Evolutionary conservation across 2,888 invertebrate genomes (phyloP).

Genomic region (Oxystoma pomonae): DNA sequence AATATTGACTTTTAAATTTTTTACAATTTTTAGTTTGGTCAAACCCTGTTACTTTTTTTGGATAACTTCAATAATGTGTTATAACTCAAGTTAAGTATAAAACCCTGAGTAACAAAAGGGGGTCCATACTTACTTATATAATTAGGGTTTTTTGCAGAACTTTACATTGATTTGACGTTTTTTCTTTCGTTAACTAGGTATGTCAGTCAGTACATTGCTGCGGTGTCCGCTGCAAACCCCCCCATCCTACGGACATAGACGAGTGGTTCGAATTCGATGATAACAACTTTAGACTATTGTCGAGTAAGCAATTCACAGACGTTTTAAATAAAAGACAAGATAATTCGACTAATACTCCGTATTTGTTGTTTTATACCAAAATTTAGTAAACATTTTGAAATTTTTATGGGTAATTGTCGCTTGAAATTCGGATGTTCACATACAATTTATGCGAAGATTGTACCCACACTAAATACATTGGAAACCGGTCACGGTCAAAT

Average conservation of each 20-base stretch:
- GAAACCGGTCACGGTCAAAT: too few relatives aligned
- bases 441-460: too few relatives aligned
- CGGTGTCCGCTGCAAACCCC: constrained; percentile 51
- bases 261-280: constrained; percentile 86
- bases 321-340: constrained; percentile 69
- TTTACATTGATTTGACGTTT: background rate
- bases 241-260: constrained; percentile 37
- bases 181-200: constrained; percentile 31
- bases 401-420: too few relatives aligned
- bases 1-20: too few relatives aligned
- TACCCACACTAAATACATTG: too few relatives aligned
- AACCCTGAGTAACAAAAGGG: too few relatives aligned
- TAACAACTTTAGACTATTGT: constrained; percentile 75
- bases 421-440: too few relatives aligned
- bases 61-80: too few relatives aligned
- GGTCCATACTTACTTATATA: too few relatives aligned
- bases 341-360: constrained; percentile 74
- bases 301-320: constrained; percentile 73
- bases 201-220: constrained; percentile 59
- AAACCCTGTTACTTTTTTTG: too few relatives aligned
- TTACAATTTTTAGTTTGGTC: too few relatives aligned
- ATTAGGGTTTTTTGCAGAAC: background rate
- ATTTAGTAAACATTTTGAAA: constrained; percentile 8
- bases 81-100: too few relatives aligned
- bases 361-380: constrained; percentile 74